Conservation (phyloP, 1,140 invertebrate species). For the Euwallacea similis region DNA sequence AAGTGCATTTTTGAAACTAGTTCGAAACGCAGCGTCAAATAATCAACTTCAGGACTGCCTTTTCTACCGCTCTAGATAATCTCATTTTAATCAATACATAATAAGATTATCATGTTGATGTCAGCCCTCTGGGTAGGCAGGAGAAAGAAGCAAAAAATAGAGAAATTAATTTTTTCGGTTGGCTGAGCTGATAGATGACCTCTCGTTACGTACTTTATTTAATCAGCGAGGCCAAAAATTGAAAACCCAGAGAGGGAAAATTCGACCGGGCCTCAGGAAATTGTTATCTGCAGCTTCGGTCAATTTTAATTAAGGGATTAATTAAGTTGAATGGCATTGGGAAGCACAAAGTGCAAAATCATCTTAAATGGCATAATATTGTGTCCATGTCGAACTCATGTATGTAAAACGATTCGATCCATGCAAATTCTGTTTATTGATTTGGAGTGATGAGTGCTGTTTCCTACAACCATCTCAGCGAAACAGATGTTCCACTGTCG, state of each 20-base stretch:
- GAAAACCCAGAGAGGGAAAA: slow-evolving; percentile 27
- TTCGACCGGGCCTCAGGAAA: slow-evolving; percentile 13
- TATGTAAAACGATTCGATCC: neutral
- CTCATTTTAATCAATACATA: too few relatives aligned
- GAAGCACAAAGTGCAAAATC: neutral
- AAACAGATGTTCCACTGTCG: too few relatives aligned
- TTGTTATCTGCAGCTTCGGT: slow-evolving; percentile 9
- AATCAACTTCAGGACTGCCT: too few relatives aligned
- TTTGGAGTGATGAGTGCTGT: too few relatives aligned
- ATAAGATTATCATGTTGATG: too few relatives aligned
- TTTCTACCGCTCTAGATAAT: too few relatives aligned
- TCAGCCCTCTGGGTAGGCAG: too few relatives aligned
- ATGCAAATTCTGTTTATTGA: too few relatives aligned
- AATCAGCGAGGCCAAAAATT: slow-evolving; percentile 27
- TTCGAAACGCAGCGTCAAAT: neutral
- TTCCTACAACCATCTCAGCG: too few relatives aligned
- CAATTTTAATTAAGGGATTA: slow-evolving; percentile 18
- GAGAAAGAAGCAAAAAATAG: neutral
- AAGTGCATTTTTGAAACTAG: too few relatives aligned
- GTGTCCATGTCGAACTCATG: neutral
- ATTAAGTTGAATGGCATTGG: slow-evolving; percentile 8
- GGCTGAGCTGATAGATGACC: slow-evolving; percentile 21
- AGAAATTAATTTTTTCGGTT: slow-evolving; percentile 22
- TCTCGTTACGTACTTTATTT: slow-evolving; percentile 26
- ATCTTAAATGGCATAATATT: neutral